phyloP scores from a whole-genome alignment of 2,113 vertebrate genomes.

The Bufo gargarizans region DNA sequence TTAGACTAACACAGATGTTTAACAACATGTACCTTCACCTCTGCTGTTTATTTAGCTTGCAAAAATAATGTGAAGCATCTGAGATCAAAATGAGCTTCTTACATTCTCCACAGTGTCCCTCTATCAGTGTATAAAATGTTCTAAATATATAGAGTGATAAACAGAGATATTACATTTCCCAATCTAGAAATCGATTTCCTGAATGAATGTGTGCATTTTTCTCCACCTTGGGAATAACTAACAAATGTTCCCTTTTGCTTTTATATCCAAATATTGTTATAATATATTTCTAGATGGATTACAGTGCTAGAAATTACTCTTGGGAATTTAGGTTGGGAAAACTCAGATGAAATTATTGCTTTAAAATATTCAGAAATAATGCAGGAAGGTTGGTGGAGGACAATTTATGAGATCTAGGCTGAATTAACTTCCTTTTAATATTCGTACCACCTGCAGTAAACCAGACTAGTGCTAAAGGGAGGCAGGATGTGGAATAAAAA shows the following conservation, averaged over 20 bases:
- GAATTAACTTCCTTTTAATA: conserved; percentile 18
- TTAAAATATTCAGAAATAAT: conserved; percentile 37
- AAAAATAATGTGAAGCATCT: conserved; percentile 28
- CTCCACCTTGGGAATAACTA: conserved; percentile 17
- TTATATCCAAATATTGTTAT: conserved; percentile 47
- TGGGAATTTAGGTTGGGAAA: conserved; percentile 30
- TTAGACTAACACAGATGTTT: conserved; percentile 44
- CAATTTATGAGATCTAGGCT: conserved; percentile 21
- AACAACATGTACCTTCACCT: conserved; percentile 37
- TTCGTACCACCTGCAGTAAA: conserved; percentile 1
- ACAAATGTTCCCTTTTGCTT: conserved; percentile 35
- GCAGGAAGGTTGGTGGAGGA: neutral
- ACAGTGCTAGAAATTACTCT: conserved; percentile 5
- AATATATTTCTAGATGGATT: conserved; percentile 35
- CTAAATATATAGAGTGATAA: conserved; percentile 38
- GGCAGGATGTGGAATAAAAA: neutral
- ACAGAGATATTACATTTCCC: conserved; percentile 29
- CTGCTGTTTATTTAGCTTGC: conserved; percentile 37
- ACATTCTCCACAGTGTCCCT: conserved; percentile 22
- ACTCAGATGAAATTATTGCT: conserved; percentile 27
- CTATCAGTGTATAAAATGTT: conserved; percentile 1
- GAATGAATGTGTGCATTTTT: conserved; percentile 19
- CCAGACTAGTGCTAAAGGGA: neutral
- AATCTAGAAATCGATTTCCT: conserved; percentile 40
- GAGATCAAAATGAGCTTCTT: conserved; percentile 34